A percentile compares a stretch with the other conserved stretches of the same genome.
phyloP scores from a whole-genome alignment of 2,113 vertebrate species.

The Hemiscyllium ocellatum region DNA sequence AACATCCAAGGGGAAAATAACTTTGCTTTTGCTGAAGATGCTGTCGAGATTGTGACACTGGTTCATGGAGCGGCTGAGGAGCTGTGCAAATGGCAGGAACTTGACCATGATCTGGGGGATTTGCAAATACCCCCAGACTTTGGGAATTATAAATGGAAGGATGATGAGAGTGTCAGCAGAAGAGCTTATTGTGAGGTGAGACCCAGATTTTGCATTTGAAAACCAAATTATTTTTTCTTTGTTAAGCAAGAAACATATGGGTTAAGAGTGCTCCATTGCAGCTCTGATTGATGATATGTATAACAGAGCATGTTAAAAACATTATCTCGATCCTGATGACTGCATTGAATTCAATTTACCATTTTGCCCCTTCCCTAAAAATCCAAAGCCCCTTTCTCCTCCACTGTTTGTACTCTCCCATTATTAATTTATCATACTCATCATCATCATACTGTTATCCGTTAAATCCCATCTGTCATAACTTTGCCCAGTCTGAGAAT shows the following conservation, averaged over 20 bases:
- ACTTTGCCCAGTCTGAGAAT: not conserved
- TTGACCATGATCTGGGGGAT: conserved; percentile 59
- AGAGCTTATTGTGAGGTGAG: conserved; percentile 80
- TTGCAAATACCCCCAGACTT: conserved; percentile 56
- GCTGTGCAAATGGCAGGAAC: conserved; percentile 82
- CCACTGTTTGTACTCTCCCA: not conserved
- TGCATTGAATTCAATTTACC: not conserved
- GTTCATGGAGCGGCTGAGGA: conserved; percentile 70
- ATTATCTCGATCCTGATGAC: not conserved
- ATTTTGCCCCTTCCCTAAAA: not conserved
- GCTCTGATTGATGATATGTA: not conserved
- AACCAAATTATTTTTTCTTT: conserved; percentile 30
- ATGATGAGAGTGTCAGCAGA: conserved; percentile 65
- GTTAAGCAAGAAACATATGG: not conserved
- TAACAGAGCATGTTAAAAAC: not conserved
- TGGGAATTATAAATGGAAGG: conserved; percentile 51
- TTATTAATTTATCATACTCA: not conserved
- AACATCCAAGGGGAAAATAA: conserved; percentile 69
- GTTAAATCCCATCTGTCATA: not conserved
- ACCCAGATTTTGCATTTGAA: not conserved
- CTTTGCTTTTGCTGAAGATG: conserved; percentile 78
- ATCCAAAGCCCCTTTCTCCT: not conserved
- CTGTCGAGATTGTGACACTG: conserved; percentile 72
- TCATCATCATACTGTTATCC: not conserved
- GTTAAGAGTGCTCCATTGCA: not conserved